Base-by-base conservation (phyloP, 30 jellyfish, hydroid and myxozoan species). In the Nemopilema nomurai region DNA sequence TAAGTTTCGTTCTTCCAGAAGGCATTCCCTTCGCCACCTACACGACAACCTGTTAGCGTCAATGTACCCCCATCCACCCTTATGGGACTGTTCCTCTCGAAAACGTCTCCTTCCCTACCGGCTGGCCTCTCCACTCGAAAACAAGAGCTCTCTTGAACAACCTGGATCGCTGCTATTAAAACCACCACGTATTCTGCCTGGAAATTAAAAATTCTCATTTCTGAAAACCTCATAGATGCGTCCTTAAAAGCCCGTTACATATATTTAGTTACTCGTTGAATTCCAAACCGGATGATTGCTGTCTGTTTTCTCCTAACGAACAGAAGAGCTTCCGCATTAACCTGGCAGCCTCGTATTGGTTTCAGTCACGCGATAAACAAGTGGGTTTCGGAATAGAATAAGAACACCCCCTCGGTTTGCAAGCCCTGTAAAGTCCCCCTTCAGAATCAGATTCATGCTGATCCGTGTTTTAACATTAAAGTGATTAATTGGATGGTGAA, bases 11-110 rank as follows among this genome's bases (percentile, higher is more conserved):
- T 67, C 4, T 20, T n/a, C 77, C 77, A 67, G 31, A 9, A 26
- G 16, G 49, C 77, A 18, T 26, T 67, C 22, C 77, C 77, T 3
- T 67, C 77, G 28, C 77, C 77, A 1, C 22, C 77, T 1, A 67
- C 77, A 20, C 7, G 4, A 67, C 50, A 21, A 18, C 49, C 33
- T 1, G 7, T 18, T 18, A 67, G 6, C 18, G 77, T n/a, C 50
- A 67, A 1, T 16, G 50, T 67, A 16, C 22, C 7, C 13, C 77
- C 50, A 28, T 18, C 77, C 4, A 67, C 50, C 31, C 6, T 67
- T 31, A 67, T n/a, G 1, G 77, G 50, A n/a, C 50, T 26, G 50
- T 21, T 20, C 31, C 24, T 67, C 50, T 67, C 77, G 31, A 67
- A 20, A 20, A 67, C 31, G 24, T 67, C 77, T 21, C 77, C 77